Evolutionary conservation across 2,888 invertebrate species (phyloP).

Genomic region (Polyommatus icarus): DNA sequence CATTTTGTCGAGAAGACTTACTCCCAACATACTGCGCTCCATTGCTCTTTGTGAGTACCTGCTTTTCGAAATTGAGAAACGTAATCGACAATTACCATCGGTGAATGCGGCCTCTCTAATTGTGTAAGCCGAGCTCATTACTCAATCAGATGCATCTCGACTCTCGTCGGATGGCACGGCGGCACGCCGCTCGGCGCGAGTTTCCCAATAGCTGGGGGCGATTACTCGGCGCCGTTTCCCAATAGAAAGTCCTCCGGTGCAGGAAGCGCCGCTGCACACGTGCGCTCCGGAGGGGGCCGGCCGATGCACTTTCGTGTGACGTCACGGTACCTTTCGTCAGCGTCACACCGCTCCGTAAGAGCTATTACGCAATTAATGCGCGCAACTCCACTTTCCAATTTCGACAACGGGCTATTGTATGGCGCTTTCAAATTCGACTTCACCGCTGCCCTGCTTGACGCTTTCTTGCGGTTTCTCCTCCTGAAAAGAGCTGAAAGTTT

Average conservation of each 20-base stretch:
- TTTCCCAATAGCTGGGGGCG: conserved; percentile 67
- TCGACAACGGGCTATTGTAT: conserved; percentile 80
- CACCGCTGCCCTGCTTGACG: conserved; percentile 69
- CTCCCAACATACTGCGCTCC: too few relatives aligned
- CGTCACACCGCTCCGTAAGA: conserved; percentile 62
- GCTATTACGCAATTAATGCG: conserved; percentile 75
- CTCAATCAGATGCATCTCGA: conserved; percentile 75
- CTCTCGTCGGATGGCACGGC: conserved; percentile 59
- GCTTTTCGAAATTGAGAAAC: conserved; percentile 27
- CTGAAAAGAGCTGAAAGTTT: conserved; percentile 75
- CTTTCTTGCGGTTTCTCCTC: conserved; percentile 75
- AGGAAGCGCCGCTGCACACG: conserved; percentile 68
- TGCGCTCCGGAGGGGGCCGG: conserved; percentile 60
- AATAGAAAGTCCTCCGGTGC: conserved; percentile 77
- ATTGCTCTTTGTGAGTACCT: conserved; percentile 68
- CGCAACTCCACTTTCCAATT: conserved; percentile 79
- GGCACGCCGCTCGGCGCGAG: conserved; percentile 59
- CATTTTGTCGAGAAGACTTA: too few relatives aligned
- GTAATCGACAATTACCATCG: conserved; percentile 30
- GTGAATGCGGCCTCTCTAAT: conserved; percentile 45
- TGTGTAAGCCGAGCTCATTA: conserved; percentile 68
- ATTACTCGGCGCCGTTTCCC: conserved; percentile 66
- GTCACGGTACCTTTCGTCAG: conserved; percentile 35
- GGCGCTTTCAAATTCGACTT: conserved; percentile 79
- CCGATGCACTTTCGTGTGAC: conserved; percentile 75